Evolutionary conservation across 1,140 invertebrate species (phyloP), one percentile per base, ranked within the genome.

Genomic region (Drusus annulatus): DNA sequence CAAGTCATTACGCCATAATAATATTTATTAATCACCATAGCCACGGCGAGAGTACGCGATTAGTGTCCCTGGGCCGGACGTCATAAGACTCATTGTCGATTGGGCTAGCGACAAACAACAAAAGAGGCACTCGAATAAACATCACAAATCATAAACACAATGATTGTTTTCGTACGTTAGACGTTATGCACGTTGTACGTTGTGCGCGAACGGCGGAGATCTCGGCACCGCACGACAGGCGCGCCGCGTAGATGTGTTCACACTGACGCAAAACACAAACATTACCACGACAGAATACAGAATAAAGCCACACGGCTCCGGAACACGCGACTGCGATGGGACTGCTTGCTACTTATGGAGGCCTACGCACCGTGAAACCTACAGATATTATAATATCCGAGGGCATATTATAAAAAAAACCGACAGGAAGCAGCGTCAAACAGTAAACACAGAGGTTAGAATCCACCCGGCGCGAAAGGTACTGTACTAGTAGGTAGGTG

Each of bases 91-190:
- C 68, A 71, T 51, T 71, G 31, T 23, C 68, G 68, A 50, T 50
- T 3, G 19, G 16, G 16, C 62, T 23, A 45, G 68, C 10, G 68
- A 36, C 63, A 50, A 19, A 71, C 50, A 65, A 78, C 76, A 78
- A 78, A 78, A 68, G 76, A 75, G 8, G 69, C n/a, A 36, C 31
- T 36, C 31, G 31, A 36, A 36, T 36, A 36, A 36, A 36, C 31
- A 36, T 36, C 6, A 36, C 31, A 36, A 28, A n/a, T n/a, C 54
- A 74, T 74, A 74, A 31, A 75, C 17, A 76, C 36, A 78, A 78
- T 78, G 68, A 78, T 78, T 78, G 76, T 78, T 78, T 78, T 68
- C 62, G 19, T 68, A 78, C 76, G 76, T 78, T 62, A 68, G 62
- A n/a, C 28, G 28, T 56, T 56, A 56, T 19, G 52, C 54, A 36